Base-by-base conservation (phyloP, 2,888 invertebrate species). In the Drosophila peninsularis region DNA sequence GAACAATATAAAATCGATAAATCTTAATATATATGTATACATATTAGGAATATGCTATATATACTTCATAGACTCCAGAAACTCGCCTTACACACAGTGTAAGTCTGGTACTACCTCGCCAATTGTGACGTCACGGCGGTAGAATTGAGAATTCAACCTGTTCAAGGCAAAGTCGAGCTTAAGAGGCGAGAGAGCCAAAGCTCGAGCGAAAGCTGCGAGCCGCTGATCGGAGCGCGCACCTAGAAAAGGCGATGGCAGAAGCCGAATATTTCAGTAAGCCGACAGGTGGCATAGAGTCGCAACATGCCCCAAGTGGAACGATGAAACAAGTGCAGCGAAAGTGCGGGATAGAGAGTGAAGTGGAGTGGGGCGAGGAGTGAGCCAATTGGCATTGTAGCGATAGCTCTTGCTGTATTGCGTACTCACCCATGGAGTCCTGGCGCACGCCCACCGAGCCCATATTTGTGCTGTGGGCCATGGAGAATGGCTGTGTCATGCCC, bases 391-490 rank as follows among this genome's bases (percentile, higher is more conserved):
- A 32, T 50, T 34, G 56, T 39, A 44, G 41, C 13, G 21, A 5
- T 44, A 24, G 24, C 24, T 24, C 3, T 2, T 24, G 24, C 34
- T 21, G 11, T 2, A 3, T n/a, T 42, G 32, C 10, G 27, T 93
- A 93, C 95, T 95, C 93, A 96, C 96, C 96, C 96, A 96, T 96
- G 80, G 96, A 94, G 91, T 96, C 96, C 92, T 96, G 96, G 83
- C 98, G 94, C 95, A 97, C 97, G 81, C 97, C 97, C 42, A 97
- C 97, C 60, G 97, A 96, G 78, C 97, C 96, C 98, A 98, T 98
- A 92, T 98, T 98, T 89, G 97, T 96, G 62, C 97, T 95, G 93
- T 98, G 98, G 52, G 97, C 95, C 97, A 98, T 98, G 71, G 97
- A 96, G 93, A 98, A 98, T 52, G 97, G 97, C 92, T 98, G 98